Percentiles rank a stretch among this genome's conserved stretches.
phyloP scores from a whole-genome alignment of 2,113 vertebrate species.

The chimpanzee (Pan troglodytes) region NHGRI_mPanTro3-v2.1_pri NC_072401.2:67594501-67595000 shows the following conservation, averaged over 20 bases:
- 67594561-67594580: not conserved
- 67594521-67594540: not conserved
- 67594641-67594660: not conserved
- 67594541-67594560: not conserved
- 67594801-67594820: not conserved
- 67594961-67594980: not conserved
- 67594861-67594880: not conserved
- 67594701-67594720: not conserved
- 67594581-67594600: not conserved
- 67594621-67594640: not conserved
- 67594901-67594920: not conserved
- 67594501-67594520: not conserved
- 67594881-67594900: not conserved
- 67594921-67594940: not conserved
- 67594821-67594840: slow-evolving; percentile 14
- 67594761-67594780: not conserved
- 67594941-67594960: not conserved
- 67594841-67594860: not conserved
- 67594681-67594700: not conserved
- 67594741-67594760: not conserved
- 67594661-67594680: not conserved
- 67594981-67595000: slow-evolving; percentile 6
- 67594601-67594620: not conserved
- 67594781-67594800: not conserved
- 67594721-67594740: not conserved